Evolutionary conservation across 2,888 invertebrate genomes (phyloP).

Genomic region (Trimorus sp.): DNA sequence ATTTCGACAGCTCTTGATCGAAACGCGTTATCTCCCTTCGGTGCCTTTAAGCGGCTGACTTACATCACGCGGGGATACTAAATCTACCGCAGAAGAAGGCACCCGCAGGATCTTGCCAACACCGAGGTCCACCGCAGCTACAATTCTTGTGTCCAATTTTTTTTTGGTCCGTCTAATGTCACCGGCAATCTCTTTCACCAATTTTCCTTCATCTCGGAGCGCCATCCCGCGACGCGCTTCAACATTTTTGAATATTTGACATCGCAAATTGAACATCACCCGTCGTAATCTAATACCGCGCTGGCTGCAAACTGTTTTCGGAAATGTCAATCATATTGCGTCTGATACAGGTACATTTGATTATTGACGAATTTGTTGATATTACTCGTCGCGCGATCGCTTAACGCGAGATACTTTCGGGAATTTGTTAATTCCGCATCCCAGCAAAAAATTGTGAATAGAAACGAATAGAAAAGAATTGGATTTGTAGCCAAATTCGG

Average conservation of each 20-base stretch:
- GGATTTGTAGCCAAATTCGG: no score
- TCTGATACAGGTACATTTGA: constrained; percentile 18
- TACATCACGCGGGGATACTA: constrained; percentile 12
- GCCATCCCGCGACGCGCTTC: constrained; percentile 18
- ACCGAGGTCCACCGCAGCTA: constrained; percentile 3
- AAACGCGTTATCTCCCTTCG: constrained; percentile 5
- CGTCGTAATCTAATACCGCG: constrained; percentile 29
- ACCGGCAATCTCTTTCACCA: constrained; percentile 32
- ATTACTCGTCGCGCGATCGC: constrained; percentile 6
- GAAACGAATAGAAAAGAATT: no score
- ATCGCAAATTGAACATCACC: constrained; percentile 29
- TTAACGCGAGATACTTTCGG: no score
- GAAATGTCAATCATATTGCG: constrained; percentile 30
- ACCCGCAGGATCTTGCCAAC: constrained; percentile 25
- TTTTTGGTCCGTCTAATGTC: constrained; percentile 41
- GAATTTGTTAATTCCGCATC: no score
- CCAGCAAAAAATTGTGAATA: no score
- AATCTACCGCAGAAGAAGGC: constrained; percentile 20
- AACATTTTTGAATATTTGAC: constrained; percentile 41
- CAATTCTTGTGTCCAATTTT: constrained; percentile 37
- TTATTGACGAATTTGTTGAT: constrained; percentile 36
- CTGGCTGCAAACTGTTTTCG: constrained; percentile 31
- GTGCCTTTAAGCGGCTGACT: constrained; percentile 8
- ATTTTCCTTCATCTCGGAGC: constrained; percentile 13
- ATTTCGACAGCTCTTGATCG: constrained; percentile 15